Conservation (phyloP, 2,797 vertebrate species). For the Morelia viridis region DNA sequence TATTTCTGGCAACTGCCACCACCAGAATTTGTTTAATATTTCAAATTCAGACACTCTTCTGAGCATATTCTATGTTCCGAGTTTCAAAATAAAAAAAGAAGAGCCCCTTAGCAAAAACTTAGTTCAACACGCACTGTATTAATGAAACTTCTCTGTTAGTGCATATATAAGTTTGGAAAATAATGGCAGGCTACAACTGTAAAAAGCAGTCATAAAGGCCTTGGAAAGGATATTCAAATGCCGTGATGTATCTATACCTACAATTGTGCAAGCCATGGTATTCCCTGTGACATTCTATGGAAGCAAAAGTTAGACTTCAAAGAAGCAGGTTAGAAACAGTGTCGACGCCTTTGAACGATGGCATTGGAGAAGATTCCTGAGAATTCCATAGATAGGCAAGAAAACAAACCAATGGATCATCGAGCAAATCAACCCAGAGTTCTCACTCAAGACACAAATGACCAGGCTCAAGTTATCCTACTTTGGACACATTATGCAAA, state of each 20-base stretch:
- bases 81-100: neutral
- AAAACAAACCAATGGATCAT: neutral
- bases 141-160: neutral
- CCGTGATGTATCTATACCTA: neutral
- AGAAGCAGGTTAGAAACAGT: neutral
- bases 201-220: neutral
- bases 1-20: neutral
- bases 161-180: neutral
- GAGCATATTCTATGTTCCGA: neutral
- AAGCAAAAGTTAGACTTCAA: neutral
- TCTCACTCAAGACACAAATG: neutral
- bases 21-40: neutral
- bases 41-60: neutral
- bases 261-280: neutral
- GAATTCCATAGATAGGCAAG: neutral
- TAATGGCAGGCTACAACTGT: neutral
- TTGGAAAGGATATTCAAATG: neutral
- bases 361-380: neutral
- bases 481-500: neutral
- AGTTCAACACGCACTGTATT: neutral
- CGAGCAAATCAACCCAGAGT: neutral
- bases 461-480: neutral
- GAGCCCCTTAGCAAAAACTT: neutral
- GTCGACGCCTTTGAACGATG: neutral
- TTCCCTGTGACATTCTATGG: neutral